Evolutionary conservation across 2,888 invertebrate genomes (phyloP).

Genomic region (Scrobipalpa atriplicella): DNA sequence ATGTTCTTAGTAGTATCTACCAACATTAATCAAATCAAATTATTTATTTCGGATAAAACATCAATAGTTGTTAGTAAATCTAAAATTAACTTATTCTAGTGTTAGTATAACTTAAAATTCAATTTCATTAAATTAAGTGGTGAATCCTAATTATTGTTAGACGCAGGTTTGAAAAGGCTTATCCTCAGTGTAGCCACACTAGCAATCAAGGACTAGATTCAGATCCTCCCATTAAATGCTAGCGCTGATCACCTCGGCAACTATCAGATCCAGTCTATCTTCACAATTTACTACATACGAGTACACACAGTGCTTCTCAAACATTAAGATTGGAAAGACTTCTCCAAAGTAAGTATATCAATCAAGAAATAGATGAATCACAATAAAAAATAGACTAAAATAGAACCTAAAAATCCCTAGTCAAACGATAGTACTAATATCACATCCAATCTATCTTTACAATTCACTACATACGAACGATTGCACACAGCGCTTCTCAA

Average conservation of each 20-base stretch:
- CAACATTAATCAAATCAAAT: too few relatives aligned
- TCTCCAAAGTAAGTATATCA: too few relatives aligned
- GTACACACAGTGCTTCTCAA: neutral
- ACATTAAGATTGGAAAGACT: neutral
- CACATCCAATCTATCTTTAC: constrained; percentile 3
- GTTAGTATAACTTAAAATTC: too few relatives aligned
- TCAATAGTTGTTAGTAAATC: too few relatives aligned
- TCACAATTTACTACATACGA: neutral
- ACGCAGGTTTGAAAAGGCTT: too few relatives aligned
- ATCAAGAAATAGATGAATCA: neutral
- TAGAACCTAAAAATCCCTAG: neutral
- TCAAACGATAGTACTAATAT: neutral
- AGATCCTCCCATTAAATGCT: neutral
- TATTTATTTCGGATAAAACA: too few relatives aligned
- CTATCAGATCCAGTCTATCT: constrained; percentile 12
- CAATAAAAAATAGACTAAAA: neutral
- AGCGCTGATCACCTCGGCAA: neutral
- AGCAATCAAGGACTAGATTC: neutral
- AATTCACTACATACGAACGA: neutral
- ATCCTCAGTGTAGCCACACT: too few relatives aligned
- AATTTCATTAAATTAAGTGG: too few relatives aligned
- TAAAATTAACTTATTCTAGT: too few relatives aligned
- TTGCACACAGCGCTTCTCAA: constrained; percentile 3
- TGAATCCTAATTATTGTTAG: too few relatives aligned
- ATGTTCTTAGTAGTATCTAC: too few relatives aligned